Percentiles rank a stretch among this genome's conserved stretches.
These are phyloP conservation scores for Sprattus sprattus DNA, from an alignment of 2,113 vertebrate species.

Conservation along the genomic window DNA sequence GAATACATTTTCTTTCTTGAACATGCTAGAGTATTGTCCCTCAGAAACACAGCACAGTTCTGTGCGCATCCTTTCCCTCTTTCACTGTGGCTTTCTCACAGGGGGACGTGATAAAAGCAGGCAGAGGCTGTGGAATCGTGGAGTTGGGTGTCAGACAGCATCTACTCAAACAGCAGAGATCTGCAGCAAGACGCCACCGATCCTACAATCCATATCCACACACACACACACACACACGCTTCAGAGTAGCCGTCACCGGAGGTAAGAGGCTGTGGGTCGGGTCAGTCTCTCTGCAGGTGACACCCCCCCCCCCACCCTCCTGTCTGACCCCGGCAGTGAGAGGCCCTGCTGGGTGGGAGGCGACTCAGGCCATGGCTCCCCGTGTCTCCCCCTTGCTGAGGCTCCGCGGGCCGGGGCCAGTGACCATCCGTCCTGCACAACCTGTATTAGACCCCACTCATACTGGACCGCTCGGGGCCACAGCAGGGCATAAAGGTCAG, in stretches of 20 bases:
- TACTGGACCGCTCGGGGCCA: not conserved
- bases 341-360: not conserved
- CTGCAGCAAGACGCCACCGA: not conserved
- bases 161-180: conserved; percentile 3
- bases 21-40: not conserved
- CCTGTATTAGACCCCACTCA: not conserved
- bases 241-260: conserved; percentile 55
- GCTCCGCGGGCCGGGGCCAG: conserved; percentile 49
- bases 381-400: not conserved
- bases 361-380: not conserved
- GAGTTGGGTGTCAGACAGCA: not conserved
- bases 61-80: not conserved
- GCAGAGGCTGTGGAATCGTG: not conserved
- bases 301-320: too few relatives aligned
- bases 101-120: not conserved
- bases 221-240: conserved; percentile 20
- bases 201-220: not conserved
- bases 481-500: not conserved
- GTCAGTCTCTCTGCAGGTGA: conserved; percentile 29
- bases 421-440: conserved; percentile 1
- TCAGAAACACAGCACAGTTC: not conserved
- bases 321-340: not conserved
- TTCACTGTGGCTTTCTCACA: not conserved
- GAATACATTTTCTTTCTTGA: not conserved
- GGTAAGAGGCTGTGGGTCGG: conserved; percentile 39